Evolutionary conservation across 2,888 invertebrate genomes (phyloP), one percentile per base, ranked within the genome.

Genomic region (Scrobipalpa costella): DNA sequence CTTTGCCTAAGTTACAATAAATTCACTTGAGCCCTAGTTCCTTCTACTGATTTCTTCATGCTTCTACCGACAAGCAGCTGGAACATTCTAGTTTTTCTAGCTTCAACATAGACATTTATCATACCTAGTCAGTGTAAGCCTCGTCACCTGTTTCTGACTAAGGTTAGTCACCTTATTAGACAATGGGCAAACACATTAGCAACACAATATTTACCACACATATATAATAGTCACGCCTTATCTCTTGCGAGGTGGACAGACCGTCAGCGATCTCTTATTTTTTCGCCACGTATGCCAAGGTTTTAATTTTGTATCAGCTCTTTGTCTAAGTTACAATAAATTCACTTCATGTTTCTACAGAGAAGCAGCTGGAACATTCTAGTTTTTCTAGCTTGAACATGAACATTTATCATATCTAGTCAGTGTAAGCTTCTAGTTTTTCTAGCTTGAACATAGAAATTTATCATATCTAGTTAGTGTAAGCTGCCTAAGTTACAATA

Each of bases 131-230:
- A 3, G 50, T 27, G 2, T 52, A 27, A 52, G 7, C 50, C 9
- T 64, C 58, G 66, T 66, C 65, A 65, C 65, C 61, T 64, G 66
- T 68, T 66, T 68, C 66, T 63, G 63, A 49, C 65, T 67, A 68
- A 57, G 55, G 34, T 68, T 68, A 68, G 64, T 67, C 63, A 63
- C 27, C 50, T 13, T 21, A 21, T 38, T 52, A 55, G 40, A 38
- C 19, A 44, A 44, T 44, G 44, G 50, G 9, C 13, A 6, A 52
- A 52, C 0, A 27, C 50, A 52, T 52, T 52, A 52, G 50, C 50
- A 2, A 0, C 11, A 2, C 11, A 13, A 21, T 21, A 52, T 9
- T 11, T 52, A 52, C 13, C n/a, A n/a, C n/a, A n/a, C n/a, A 27
- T 27, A 27, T 5, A 27, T 27, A 27, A 27, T 27, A 27, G 27